These are phyloP conservation scores for Drosophila aldrichi DNA, from an alignment of 2,888 invertebrate genomes.

Conservation along the genomic window DNA sequence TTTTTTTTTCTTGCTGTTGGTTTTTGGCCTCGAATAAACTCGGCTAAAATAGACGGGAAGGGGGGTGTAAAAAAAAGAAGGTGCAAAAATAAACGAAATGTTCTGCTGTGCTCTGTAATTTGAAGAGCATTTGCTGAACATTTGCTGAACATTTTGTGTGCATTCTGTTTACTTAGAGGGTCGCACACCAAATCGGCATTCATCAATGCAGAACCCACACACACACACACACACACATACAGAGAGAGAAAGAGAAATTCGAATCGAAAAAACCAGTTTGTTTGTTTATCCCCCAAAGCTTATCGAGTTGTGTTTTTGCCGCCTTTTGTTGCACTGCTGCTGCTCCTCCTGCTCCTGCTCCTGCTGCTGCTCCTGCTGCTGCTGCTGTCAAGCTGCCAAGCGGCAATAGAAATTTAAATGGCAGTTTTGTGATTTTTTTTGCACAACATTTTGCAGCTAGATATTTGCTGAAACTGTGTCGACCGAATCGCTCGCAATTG, in stretches of 20 bases:
- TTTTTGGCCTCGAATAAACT: conserved; percentile 20
- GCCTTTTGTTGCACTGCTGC: conserved; percentile 26
- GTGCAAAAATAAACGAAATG: conserved; percentile 3
- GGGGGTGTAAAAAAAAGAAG: neutral
- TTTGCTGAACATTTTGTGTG: conserved; percentile 34
- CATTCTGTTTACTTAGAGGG: conserved; percentile 41
- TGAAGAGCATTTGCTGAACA: conserved; percentile 37
- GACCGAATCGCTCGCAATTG: conserved; percentile 33
- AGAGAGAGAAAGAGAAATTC: neutral
- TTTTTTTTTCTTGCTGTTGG: conserved; percentile 2
- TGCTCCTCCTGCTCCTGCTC: conserved; percentile 16
- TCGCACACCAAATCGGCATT: conserved; percentile 56
- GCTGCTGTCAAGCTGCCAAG: conserved; percentile 61
- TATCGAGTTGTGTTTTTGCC: conserved; percentile 45
- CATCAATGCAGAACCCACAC: conserved; percentile 53
- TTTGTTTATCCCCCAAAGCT: conserved; percentile 35
- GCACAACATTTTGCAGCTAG: conserved; percentile 15
- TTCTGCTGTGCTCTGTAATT: conserved; percentile 36
- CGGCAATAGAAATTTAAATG: conserved; percentile 75
- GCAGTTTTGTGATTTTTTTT: conserved; percentile 43
- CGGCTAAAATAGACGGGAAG: conserved; percentile 16
- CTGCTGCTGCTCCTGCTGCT: too few species aligned
- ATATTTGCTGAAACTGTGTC: conserved; percentile 31
- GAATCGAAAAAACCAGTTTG: conserved; percentile 22
- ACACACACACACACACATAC: neutral